Conservation (phyloP, 1,140 invertebrate species). For the Atta cephalotes region DNA sequence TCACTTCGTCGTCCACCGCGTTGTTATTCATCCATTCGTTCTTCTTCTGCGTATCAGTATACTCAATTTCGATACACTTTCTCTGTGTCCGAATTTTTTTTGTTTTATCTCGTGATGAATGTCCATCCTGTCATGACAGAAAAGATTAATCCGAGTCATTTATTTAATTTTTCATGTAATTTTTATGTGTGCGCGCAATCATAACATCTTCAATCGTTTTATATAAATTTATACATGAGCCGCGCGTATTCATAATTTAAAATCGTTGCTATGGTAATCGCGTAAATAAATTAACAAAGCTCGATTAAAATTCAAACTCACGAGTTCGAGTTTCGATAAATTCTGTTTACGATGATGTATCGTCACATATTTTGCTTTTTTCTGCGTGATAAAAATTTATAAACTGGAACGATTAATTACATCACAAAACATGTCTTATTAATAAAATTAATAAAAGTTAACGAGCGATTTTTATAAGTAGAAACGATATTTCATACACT, state of each 20-base stretch:
- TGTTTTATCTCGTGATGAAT: neutral
- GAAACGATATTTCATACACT: neutral
- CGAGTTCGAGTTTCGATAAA: constrained; percentile 12
- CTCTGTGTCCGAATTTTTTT: neutral
- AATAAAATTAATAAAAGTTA: constrained; percentile 18
- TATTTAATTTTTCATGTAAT: constrained; percentile 19
- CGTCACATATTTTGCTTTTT: constrained; percentile 19
- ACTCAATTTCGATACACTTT: constrained; percentile 13
- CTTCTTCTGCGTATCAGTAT: neutral
- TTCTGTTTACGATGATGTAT: neutral
- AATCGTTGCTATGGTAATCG: constrained; percentile 47
- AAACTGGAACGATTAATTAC: constrained; percentile 29
- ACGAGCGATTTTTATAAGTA: constrained; percentile 32
- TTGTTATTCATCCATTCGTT: constrained; percentile 6
- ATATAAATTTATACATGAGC: constrained; percentile 16
- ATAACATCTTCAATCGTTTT: constrained; percentile 7
- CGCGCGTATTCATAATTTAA: constrained; percentile 25
- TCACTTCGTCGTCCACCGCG: constrained; percentile 6
- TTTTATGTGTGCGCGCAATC: constrained; percentile 8
- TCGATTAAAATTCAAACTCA: constrained; percentile 56
- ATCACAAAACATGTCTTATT: neutral
- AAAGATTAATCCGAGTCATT: neutral
- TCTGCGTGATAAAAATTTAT: constrained; percentile 55
- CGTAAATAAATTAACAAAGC: constrained; percentile 51
- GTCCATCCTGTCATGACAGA: neutral